Evolutionary conservation across 2,113 vertebrate genomes (phyloP).

Genomic region (Pygoscelis antarcticus): DNA sequence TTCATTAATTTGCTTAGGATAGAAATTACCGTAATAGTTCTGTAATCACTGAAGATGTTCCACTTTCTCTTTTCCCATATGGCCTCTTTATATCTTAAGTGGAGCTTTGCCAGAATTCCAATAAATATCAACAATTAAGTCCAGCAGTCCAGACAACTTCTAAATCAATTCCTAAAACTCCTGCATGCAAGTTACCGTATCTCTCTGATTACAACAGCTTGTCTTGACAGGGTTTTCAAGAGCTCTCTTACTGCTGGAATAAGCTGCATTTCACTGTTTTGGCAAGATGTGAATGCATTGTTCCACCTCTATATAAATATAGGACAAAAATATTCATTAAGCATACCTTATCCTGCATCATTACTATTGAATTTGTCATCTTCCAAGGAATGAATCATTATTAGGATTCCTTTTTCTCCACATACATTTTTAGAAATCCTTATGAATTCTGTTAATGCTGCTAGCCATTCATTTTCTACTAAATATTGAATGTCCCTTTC

Average conservation of each 20-base stretch:
- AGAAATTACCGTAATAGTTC: not conserved
- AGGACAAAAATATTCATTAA: not conserved
- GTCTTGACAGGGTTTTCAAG: not conserved
- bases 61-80: slow-evolving; percentile 4
- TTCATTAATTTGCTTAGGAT: slow-evolving; percentile 27
- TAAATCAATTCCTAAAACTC: not conserved
- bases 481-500: not conserved
- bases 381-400: not conserved
- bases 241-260: not conserved
- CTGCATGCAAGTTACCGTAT: not conserved
- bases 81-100: not conserved
- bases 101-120: slow-evolving; percentile 1
- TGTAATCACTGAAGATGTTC: slow-evolving; percentile 17
- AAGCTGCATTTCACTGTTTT: not conserved
- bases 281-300: not conserved
- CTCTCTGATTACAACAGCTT: not conserved
- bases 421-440: not conserved
- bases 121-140: slow-evolving; percentile 16
- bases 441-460: not conserved
- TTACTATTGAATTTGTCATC: not conserved
- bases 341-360: not conserved
- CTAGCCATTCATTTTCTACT: not conserved
- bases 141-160: not conserved
- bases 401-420: not conserved
- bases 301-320: not conserved